These are phyloP conservation scores for Sebastes itinus DNA, from an alignment of 2,797 vertebrate species.

Conservation along the genomic window DNA sequence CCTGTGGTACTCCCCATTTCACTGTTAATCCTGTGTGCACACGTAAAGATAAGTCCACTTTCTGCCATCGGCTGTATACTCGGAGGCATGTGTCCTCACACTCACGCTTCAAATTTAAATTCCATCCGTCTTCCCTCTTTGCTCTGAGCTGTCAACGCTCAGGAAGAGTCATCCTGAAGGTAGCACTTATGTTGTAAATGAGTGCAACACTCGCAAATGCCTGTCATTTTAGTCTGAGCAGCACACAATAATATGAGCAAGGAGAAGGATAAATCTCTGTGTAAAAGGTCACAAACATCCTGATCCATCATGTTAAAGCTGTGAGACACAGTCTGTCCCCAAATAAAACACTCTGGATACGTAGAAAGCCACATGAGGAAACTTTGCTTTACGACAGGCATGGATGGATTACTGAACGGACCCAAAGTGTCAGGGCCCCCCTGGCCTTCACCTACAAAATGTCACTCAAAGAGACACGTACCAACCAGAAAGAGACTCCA, in stretches of 20 bases:
- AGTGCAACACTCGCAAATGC: background rate
- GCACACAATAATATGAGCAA: background rate
- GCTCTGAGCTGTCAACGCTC: constrained; percentile 45
- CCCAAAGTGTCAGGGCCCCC: background rate
- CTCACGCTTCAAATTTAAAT: constrained; percentile 32
- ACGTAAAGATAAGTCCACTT: constrained; percentile 28
- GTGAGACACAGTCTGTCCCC: background rate
- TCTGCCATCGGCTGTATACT: background rate
- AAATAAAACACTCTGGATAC: background rate
- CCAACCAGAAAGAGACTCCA: too few relatives aligned
- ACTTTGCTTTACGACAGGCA: background rate
- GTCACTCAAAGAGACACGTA: too few relatives aligned
- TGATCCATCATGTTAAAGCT: background rate
- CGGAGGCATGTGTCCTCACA: background rate
- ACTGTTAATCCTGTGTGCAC: constrained; percentile 52
- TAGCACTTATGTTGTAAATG: constrained; percentile 17
- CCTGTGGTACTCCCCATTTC: background rate
- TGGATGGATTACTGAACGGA: background rate
- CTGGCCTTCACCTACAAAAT: too few relatives aligned
- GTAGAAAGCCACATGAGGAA: background rate
- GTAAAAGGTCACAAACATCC: background rate
- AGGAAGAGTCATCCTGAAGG: constrained; percentile 32
- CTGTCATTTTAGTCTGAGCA: constrained; percentile 24
- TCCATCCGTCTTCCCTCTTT: constrained; percentile 28
- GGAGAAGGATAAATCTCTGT: background rate